phyloP scores from a whole-genome alignment of 2,797 vertebrate species.

The Tapera naevia region DNA sequence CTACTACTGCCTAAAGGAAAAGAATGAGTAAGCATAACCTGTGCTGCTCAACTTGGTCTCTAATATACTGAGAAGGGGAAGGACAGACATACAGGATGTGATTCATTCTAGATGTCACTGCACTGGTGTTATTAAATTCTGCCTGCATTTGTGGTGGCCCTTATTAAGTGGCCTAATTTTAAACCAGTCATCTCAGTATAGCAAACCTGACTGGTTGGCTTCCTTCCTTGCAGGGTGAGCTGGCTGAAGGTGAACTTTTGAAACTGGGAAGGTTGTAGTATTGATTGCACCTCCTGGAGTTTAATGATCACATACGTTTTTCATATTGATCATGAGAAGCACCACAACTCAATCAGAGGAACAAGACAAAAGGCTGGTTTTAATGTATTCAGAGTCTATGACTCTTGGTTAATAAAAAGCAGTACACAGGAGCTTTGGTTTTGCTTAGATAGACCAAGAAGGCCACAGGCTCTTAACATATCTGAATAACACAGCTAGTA shows the following conservation, averaged over 20 bases:
- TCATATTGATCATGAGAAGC: not conserved
- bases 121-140: not conserved
- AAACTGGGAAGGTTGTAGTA: not conserved
- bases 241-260: not conserved
- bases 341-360: not conserved
- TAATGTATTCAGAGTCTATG: not conserved
- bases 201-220: not conserved
- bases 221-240: not conserved
- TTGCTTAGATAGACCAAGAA: not conserved
- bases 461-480: not conserved
- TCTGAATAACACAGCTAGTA: accelerated
- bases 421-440: not conserved
- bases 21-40: not conserved
- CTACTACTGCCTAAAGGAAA: too few species aligned
- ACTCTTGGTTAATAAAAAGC: not conserved
- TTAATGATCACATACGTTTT: not conserved
- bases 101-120: not conserved
- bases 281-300: not conserved
- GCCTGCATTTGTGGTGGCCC: not conserved
- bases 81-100: not conserved
- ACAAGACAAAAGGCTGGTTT: not conserved
- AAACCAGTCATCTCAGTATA: not conserved
- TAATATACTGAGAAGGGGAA: not conserved
- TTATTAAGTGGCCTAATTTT: not conserved
- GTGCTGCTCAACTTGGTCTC: not conserved